Base-by-base conservation (phyloP, 2,797 vertebrate species). In the Rhodeus uyekii region DNA sequence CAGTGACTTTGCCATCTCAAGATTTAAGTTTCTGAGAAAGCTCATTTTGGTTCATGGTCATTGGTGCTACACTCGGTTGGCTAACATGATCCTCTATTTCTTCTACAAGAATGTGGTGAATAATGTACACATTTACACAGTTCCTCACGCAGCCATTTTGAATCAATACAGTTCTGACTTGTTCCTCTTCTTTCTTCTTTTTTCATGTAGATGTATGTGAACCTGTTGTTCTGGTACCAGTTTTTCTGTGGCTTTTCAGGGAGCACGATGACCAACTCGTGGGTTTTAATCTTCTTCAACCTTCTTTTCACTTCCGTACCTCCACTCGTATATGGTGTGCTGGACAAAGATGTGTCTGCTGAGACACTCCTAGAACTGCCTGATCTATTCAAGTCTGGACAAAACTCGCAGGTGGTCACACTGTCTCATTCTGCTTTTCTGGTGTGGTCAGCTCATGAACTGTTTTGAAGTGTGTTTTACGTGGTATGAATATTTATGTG, bases 181-280 rank as follows among this genome's bases (percentile, higher is more conserved):
- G 32, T 29, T 58, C 64, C 22, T 76, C 27, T 65, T 89, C 65
- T 84, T 75, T 58, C 10, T 39, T 44, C 38, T 61, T n/a, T 68
- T 61, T 69, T 19, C 89, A 84, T 81, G 39, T 88, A 99, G 98
- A 96, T 97, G 90, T 98, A 96, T 1, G 98, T 98, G 78, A 97
- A 96, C 91, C 95, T 99, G 85, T 93, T 99, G 71, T 99, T 99
- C 92, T 99, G 97, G 96, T 99, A 96, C 91, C 97, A 99, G 92
- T 97, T 98, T 93, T 97, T 97, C 90, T 98, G 97, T 85, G 98
- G 98, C 10, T 99, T 98, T 93, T 99, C 98, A 24, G 98, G 98
- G 82, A 95, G 95, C 0, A 95, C 97, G 50, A 97, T 98, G 97
- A 96, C 94, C 67, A 97, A 98, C 92, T 95, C 97, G 1, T 99